Base-by-base conservation (phyloP, 1,140 invertebrate species). In the Chymomyza costata region DNA sequence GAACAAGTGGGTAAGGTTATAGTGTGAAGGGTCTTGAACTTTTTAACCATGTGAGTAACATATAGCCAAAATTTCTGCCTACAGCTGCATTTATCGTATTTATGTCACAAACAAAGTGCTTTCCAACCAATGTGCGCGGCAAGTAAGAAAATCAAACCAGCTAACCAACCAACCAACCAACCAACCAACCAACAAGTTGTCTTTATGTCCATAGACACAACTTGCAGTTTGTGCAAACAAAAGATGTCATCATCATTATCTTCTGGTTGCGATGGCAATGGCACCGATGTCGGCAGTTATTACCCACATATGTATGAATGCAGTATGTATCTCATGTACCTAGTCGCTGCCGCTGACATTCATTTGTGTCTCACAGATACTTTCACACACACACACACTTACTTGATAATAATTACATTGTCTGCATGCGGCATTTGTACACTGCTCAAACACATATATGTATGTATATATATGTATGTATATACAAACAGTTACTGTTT, bases 331-430 rank as follows among this genome's bases (percentile, higher is more conserved):
- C n/a, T n/a, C 21, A 5, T 25, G 21, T 25, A 25, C 21, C 21
- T 25, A 25, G 21, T 8, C 3, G 8, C 21, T 65, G 52, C 47
- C 14, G 59, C 31, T 62, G 62, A 65, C 62, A 57, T 65, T 62
- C 48, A 65, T 65, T 65, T 62, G 62, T 48, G 31, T 61, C 58
- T 51, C 25, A 34, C 39, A 58, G 38, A 52, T 39, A 44, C 37
- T 38, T 34, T 19, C 25, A 30, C 21, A 44, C n/a, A 18, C 21
- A 25, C 21, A 25, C 21, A 5, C 3, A 3, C 21, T 19, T 37
- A 43, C 57, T 54, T 47, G 41, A 50, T 50, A 55, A 55, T 56
- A 65, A 61, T 65, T 61, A 52, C 47, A 61, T 49, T 64, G 40
- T 54, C 16, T 39, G 39, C 39, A 14, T 54, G 32, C 11, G 40